Conservation (phyloP, 23 tunicate genomes). For the Aplidium turbinatum region DNA sequence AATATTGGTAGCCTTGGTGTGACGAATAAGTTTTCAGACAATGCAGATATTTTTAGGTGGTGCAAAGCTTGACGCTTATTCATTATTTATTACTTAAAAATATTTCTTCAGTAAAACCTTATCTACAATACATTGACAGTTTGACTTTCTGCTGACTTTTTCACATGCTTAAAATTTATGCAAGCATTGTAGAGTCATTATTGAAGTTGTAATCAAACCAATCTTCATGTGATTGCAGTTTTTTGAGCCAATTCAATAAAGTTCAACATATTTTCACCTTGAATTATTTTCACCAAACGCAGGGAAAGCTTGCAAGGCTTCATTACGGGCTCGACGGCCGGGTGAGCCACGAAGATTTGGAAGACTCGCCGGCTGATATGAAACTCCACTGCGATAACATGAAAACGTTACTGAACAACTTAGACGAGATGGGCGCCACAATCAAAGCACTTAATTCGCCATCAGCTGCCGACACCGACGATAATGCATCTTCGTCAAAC, state of each 20-base stretch:
- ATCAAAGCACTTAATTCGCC: conserved; percentile 27
- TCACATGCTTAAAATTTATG: too few species aligned
- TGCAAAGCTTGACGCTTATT: too few species aligned
- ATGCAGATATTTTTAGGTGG: not conserved
- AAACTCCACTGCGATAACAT: conserved; percentile 45
- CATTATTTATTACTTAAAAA: too few species aligned
- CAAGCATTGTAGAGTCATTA: too few species aligned
- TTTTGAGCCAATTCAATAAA: not conserved
- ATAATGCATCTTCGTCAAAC: too few species aligned
- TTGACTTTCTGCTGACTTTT: too few species aligned
- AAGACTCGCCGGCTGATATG: conserved; percentile 26
- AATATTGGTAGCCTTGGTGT: too few species aligned
- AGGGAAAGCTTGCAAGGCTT: conserved; percentile 47
- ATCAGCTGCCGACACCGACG: not conserved
- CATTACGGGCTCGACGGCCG: conserved; percentile 55
- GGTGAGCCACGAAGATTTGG: conserved; percentile 42
- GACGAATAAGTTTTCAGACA: too few species aligned
- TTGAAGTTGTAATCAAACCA: too few species aligned
- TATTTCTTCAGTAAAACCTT: too few species aligned
- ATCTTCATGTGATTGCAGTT: not conserved
- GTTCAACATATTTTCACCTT: not conserved
- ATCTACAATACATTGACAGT: too few species aligned
- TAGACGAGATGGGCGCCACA: conserved; percentile 45
- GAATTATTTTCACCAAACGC: not conserved
- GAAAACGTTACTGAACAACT: conserved; percentile 33